Percentiles rank a stretch among this genome's conserved stretches.
Evolutionary conservation across 64 coral and sea anemone species (phyloP).

Genomic region (Stichodactyla helianthus): DNA sequence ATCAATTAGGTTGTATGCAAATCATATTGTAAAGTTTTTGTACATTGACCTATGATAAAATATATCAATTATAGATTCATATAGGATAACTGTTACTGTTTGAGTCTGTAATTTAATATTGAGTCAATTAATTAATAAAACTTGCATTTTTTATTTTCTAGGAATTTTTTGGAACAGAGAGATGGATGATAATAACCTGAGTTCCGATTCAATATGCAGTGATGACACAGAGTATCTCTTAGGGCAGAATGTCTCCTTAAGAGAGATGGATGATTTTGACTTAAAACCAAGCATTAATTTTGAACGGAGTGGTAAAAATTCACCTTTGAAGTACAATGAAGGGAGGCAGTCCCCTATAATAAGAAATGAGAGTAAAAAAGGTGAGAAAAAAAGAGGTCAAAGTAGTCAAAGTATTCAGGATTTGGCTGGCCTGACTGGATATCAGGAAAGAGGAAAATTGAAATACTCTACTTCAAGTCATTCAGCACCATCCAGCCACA

Average conservation of each 20-base stretch:
- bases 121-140: too few species aligned
- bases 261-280: constrained; percentile 85
- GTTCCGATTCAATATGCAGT: constrained; percentile 79
- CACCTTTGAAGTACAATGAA: background rate
- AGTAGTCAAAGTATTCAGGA: background rate
- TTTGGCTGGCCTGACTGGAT: background rate
- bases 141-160: background rate
- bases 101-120: too few species aligned
- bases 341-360: background rate
- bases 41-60: too few species aligned
- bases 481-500: background rate
- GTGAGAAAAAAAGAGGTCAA: background rate
- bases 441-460: background rate
- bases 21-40: background rate
- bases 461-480: background rate
- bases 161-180: background rate
- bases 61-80: too few species aligned
- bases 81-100: too few species aligned
- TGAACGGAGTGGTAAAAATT: background rate
- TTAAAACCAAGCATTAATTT: background rate
- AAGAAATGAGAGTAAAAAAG: background rate
- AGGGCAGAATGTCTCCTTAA: constrained; percentile 83
- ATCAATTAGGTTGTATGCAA: background rate
- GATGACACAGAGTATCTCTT: constrained; percentile 88
- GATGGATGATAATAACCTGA: constrained; percentile 75